A percentile compares a stretch with the other conserved stretches of the same genome.
Evolutionary conservation across 2,888 invertebrate species (phyloP).

Genomic region (Tachina grossa): DNA sequence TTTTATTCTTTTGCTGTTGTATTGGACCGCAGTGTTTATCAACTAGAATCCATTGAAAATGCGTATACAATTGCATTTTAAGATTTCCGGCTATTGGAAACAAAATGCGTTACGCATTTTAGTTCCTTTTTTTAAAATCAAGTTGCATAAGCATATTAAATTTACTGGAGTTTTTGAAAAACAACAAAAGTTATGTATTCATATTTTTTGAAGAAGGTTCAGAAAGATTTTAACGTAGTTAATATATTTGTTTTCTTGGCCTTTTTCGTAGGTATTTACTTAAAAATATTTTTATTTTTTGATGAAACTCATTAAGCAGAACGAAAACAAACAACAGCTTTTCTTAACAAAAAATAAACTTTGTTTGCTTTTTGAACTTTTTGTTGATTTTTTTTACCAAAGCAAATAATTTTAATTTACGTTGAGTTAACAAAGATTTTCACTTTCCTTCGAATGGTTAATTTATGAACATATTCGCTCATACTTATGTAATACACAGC

Average conservation of each 20-base stretch:
- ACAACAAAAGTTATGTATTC: neutral
- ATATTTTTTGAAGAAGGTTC: constrained; percentile 18
- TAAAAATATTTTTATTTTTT: constrained; percentile 5
- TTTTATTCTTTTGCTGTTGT: neutral
- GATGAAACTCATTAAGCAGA: constrained; percentile 70
- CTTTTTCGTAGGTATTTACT: constrained; percentile 1
- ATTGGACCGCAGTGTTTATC: neutral
- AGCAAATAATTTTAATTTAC: neutral
- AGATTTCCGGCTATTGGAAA: constrained; percentile 43
- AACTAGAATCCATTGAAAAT: constrained; percentile 16
- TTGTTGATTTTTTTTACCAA: constrained; percentile 18
- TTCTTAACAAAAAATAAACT: constrained; percentile 39
- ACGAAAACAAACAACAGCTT: constrained; percentile 45
- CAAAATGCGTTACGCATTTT: constrained; percentile 47
- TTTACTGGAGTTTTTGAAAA: neutral
- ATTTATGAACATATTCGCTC: constrained; percentile 27
- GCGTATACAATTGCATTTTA: constrained; percentile 49
- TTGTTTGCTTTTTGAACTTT: constrained; percentile 66
- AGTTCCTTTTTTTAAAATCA: neutral
- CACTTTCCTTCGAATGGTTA: constrained; percentile 58
- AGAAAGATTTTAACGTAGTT: neutral
- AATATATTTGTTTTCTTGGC: constrained; percentile 22
- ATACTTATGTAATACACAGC: constrained; percentile 10
- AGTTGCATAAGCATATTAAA: constrained; percentile 39
- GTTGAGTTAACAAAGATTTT: constrained; percentile 48